Base-by-base conservation (phyloP, 2,113 vertebrate species). In the Dromaius novaehollandiae region DNA sequence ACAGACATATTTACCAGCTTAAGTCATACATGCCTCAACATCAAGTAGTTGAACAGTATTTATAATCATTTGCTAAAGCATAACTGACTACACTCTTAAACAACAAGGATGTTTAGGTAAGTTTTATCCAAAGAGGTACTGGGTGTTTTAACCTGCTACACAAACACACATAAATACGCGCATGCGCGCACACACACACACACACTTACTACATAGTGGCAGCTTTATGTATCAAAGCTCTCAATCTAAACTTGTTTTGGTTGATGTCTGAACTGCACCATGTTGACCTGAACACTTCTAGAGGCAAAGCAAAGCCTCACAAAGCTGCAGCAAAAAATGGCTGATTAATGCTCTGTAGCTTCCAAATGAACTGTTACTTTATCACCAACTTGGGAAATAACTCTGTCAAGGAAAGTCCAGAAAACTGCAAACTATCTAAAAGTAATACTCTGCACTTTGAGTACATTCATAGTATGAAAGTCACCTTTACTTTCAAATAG, bases 181-280 rank as follows among this genome's bases (percentile, higher is more conserved):
- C 26, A 30, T 16, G 32, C 40, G 16, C 22, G 11, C 8, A 16
- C 2, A 40, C 6, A 38, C 7, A 65, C 4, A 71, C 2, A 63
- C 0, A 60, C 2, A 11, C 53, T 28, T 55, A 46, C 44, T 8
- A 48, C 46, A 48, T 4, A 48, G 46, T 19, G 18, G 46, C 46
- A 80, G 6, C 40, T 78, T 24, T 60, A 50, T 2, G 7, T 50
- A 55, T 21, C 11, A n/a, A 68, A 38, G 18, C 51, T 69, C 36
- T 79, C 22, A 58, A 36, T 16, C 7, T 28, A 40, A 42, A 78
- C 15, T 25, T 26, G 7, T 8, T 40, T 4, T 53, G 70, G 13
- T 0, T 1, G 58, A 58, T 21, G 20, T n/a, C 19, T 46, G 15
- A 92, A 81, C 8, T 66, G n/a, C 0, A 12, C 2, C 3, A 40